Evolutionary conservation across 2,797 vertebrate genomes (phyloP).

Genomic region (Sebastes diaconus): DNA sequence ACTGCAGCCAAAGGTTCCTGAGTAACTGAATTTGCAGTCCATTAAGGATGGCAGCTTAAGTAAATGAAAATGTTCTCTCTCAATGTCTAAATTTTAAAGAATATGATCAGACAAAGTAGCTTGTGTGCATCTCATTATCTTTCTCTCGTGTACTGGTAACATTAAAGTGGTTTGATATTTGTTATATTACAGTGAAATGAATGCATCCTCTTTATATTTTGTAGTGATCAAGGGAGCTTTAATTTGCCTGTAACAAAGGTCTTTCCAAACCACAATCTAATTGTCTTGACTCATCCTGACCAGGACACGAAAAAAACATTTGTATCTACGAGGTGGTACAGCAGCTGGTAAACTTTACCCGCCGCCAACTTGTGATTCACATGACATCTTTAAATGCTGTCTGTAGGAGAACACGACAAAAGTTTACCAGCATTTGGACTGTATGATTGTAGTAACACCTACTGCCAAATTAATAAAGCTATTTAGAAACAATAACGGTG

Average conservation of each 20-base stretch:
- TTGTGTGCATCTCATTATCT: conserved; percentile 7
- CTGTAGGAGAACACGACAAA: neutral
- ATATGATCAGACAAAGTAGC: conserved; percentile 35
- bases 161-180: neutral
- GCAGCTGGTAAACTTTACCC: conserved; percentile 2
- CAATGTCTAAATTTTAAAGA: conserved; percentile 21
- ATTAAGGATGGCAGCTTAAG: conserved; percentile 51
- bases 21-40: conserved; percentile 54
- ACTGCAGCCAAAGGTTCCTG: conserved; percentile 24
- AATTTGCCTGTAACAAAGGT: neutral
- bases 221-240: neutral
- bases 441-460: neutral
- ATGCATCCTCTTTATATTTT: neutral
- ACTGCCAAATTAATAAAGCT: conserved; percentile 3
- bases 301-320: neutral
- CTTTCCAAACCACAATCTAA: neutral
- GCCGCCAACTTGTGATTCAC: neutral
- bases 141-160: neutral
- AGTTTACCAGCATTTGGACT: neutral
- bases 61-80: conserved; percentile 37
- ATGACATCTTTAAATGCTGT: neutral
- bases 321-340: neutral
- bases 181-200: neutral
- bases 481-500: conserved; percentile 18
- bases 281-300: neutral